Percentiles rank a stretch among this genome's conserved stretches.
Evolutionary conservation across 2,888 invertebrate species (phyloP).

Genomic region (Cordylochernes scorpioides): DNA sequence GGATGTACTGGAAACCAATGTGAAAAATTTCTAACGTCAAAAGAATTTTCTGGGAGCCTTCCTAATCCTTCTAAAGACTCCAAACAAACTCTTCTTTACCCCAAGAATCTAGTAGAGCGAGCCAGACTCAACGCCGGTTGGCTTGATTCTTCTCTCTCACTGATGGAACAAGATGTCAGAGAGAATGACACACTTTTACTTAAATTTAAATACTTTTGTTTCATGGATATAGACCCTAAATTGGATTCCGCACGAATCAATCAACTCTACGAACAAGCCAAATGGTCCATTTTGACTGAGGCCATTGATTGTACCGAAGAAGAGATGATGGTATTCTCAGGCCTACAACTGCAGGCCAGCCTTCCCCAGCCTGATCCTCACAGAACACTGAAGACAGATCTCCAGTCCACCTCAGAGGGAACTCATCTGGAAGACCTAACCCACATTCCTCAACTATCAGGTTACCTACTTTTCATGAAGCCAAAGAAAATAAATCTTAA

Average conservation of each 20-base stretch:
- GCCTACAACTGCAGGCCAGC: constrained; percentile 56
- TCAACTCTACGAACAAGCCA: constrained; percentile 93
- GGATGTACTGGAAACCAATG: constrained; percentile 9
- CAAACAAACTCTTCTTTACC: constrained; percentile 43
- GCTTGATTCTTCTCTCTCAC: constrained; percentile 84
- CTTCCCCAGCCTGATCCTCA: constrained; percentile 29
- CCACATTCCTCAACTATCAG: constrained; percentile 74
- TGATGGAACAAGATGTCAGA: constrained; percentile 91
- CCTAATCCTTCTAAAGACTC: constrained; percentile 49
- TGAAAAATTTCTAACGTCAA: constrained; percentile 4
- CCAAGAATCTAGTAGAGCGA: constrained; percentile 58
- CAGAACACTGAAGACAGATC: constrained; percentile 67
- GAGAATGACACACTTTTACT: constrained; percentile 67
- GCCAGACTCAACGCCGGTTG: constrained; percentile 84
- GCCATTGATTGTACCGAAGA: constrained; percentile 96
- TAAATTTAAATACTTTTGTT: constrained; percentile 83
- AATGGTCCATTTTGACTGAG: constrained; percentile 86
- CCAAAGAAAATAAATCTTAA: constrained; percentile 21
- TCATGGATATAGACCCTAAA: constrained; percentile 89
- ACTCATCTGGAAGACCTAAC: constrained; percentile 50
- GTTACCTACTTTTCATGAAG: constrained; percentile 70
- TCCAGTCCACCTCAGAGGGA: constrained; percentile 73
- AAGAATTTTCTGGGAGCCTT: constrained; percentile 34
- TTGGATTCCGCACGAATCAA: constrained; percentile 74
- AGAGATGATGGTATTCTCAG: constrained; percentile 92